phyloP scores from a whole-genome alignment of 1,140 invertebrate genomes.

The Procambarus clarkii region DNA sequence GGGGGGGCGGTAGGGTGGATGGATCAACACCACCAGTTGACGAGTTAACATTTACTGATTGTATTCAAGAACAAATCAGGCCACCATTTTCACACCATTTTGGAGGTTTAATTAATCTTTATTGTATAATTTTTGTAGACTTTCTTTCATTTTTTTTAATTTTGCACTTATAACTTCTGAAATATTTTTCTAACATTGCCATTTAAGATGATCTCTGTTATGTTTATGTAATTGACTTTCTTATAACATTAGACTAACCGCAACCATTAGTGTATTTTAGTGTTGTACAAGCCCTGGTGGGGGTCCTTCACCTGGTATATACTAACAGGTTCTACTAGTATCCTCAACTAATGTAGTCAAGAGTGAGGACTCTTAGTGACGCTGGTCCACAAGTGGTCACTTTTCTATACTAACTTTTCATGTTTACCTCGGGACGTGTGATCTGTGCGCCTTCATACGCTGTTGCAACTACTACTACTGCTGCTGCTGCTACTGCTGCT shows the following conservation, averaged over 20 bases:
- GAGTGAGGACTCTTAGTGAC: neutral
- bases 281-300: no score
- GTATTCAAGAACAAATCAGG: no score
- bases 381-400: neutral
- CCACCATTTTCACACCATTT: no score
- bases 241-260: neutral
- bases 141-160: neutral
- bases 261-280: no score
- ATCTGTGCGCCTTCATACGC: conserved; percentile 19
- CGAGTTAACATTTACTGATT: no score
- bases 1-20: neutral
- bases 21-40: neutral
- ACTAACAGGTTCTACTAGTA: neutral
- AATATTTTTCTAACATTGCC: neutral
- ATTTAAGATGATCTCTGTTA: neutral
- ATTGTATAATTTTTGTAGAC: neutral
- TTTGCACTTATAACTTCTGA: neutral
- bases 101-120: neutral
- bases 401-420: conserved; percentile 11
- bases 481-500: neutral
- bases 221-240: neutral
- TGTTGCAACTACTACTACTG: neutral
- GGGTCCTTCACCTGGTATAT: neutral
- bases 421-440: neutral
- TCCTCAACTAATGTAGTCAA: neutral